phyloP scores from a whole-genome alignment of 64 coral and sea anemone genomes.

The Dendrophyllia cribrosa region DNA sequence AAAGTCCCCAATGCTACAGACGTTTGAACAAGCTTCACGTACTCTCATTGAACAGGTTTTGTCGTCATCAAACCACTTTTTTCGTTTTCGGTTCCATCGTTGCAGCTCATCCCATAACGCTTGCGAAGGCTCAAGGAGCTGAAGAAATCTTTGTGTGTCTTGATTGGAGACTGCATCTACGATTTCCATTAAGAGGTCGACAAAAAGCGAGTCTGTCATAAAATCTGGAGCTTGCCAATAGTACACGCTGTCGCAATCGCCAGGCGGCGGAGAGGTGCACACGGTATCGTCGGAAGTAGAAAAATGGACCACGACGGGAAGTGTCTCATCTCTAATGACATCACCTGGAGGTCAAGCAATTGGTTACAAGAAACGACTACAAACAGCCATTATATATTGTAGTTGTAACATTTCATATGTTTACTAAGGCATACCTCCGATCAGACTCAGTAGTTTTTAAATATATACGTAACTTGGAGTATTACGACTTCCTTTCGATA shows the following conservation, averaged over 20 bases:
- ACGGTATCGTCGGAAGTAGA: background rate
- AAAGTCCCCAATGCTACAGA: background rate
- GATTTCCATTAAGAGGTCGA: constrained; percentile 5
- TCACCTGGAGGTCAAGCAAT: background rate
- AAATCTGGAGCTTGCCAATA: constrained; percentile 4
- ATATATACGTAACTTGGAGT: too few species aligned
- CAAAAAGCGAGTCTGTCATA: background rate
- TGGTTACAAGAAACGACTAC: too few species aligned
- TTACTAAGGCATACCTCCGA: too few species aligned
- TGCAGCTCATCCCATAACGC: background rate
- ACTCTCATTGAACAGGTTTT: background rate
- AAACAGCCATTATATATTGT: too few species aligned
- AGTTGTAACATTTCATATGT: too few species aligned
- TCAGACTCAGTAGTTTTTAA: too few species aligned
- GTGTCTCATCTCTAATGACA: background rate
- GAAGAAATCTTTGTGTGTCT: background rate
- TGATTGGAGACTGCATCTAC: background rate
- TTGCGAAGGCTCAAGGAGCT: background rate
- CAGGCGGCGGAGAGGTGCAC: background rate
- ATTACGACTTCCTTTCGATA: too few species aligned
- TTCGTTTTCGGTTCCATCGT: background rate
- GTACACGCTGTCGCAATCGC: background rate
- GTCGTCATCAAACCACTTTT: background rate
- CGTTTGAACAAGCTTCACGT: background rate
- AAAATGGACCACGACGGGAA: background rate